Percentiles rank a stretch among this genome's conserved stretches.
These are phyloP conservation scores for Cheirogaleus medius DNA, from an alignment of 2,113 vertebrate species.

Conservation along the genomic window DNA sequence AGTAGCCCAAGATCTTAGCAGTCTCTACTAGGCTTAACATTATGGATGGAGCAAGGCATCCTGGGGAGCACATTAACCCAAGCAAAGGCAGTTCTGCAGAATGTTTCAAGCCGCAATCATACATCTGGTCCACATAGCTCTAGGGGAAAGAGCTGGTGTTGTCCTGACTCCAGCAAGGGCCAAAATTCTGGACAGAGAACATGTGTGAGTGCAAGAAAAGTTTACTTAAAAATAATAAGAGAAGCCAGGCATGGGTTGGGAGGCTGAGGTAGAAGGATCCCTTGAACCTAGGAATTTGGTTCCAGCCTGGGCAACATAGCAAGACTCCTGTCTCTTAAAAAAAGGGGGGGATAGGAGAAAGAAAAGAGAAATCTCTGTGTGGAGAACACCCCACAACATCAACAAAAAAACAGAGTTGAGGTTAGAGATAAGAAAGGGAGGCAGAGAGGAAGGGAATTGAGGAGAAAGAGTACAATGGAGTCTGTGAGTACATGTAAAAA, in stretches of 20 bases:
- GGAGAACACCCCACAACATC: not conserved
- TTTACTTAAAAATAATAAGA: constrained; percentile 71
- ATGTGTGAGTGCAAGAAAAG: constrained; percentile 78
- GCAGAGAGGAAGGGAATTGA: not conserved
- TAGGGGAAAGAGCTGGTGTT: constrained; percentile 76
- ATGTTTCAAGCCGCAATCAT: constrained; percentile 54
- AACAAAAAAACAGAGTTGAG: constrained; percentile 30
- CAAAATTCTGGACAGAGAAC: constrained; percentile 75
- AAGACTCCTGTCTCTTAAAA: no score
- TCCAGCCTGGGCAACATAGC: not conserved
- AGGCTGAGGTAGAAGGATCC: no score
- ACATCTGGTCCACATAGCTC: constrained; percentile 70
- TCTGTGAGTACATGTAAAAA: constrained; percentile 39
- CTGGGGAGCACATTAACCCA: constrained; percentile 62
- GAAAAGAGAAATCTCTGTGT: constrained; percentile 45
- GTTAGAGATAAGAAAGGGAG: constrained; percentile 37
- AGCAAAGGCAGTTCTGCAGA: constrained; percentile 78
- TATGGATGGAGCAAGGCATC: not conserved
- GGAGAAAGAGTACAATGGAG: not conserved
- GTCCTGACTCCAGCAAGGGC: constrained; percentile 74
- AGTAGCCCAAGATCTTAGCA: not conserved
- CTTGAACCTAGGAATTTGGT: no score
- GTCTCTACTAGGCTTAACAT: constrained; percentile 44
- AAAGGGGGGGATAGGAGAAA: constrained; percentile 41
- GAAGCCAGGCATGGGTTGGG: no score